Evolutionary conservation across 2,888 invertebrate genomes (phyloP).

Genomic region (Lysandra coridon): DNA sequence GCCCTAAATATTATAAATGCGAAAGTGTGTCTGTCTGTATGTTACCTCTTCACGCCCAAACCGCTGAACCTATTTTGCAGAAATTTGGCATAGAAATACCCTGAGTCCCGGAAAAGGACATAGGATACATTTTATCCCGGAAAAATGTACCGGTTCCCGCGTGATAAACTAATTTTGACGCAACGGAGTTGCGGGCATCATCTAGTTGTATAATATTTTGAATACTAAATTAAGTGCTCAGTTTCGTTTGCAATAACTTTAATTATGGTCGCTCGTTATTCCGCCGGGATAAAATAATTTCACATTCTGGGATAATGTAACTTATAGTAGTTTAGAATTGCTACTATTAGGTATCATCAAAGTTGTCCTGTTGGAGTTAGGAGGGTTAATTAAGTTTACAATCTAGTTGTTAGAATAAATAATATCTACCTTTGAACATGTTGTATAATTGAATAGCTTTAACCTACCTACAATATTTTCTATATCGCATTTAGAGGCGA

Average conservation of each 20-base stretch:
- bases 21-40: no score
- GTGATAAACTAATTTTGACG: no score
- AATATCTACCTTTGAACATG: background rate
- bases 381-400: background rate
- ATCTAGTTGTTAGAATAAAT: background rate
- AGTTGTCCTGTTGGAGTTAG: background rate
- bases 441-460: background rate
- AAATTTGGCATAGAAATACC: no score
- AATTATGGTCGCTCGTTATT: background rate
- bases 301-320: background rate
- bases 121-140: no score
- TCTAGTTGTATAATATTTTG: background rate
- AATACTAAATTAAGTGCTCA: background rate
- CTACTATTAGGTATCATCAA: background rate
- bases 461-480: background rate
- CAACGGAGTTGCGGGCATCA: no score
- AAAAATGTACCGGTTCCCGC: no score
- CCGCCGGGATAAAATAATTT: constrained; percentile 6
- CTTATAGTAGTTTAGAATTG: background rate
- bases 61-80: no score
- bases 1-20: no score
- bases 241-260: background rate
- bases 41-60: no score
- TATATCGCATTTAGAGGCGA: background rate
- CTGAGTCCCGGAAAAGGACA: no score